Conservation (phyloP, 2,113 vertebrate genomes). For the Montifringilla adamsi region DNA sequence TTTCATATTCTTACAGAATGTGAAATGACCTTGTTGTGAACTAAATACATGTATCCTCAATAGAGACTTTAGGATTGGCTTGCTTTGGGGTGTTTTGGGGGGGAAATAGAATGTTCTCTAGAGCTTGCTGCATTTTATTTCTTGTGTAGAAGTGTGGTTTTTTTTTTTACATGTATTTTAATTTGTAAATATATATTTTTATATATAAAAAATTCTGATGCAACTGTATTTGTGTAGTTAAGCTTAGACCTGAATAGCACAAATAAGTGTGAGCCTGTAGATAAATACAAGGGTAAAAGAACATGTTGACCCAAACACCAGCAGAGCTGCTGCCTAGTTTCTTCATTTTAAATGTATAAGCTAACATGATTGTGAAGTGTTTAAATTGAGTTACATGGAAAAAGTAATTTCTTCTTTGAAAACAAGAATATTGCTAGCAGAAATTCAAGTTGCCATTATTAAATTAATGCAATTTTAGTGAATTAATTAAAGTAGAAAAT, state of each 20-base stretch:
- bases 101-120: background rate
- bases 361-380: background rate
- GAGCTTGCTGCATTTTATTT: background rate
- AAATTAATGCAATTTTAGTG: conserved; percentile 50
- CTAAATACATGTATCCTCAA: background rate
- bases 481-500: conserved; percentile 66
- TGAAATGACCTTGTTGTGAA: background rate
- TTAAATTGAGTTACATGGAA: background rate
- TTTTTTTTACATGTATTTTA: background rate
- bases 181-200: background rate
- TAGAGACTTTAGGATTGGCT: background rate
- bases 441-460: conserved; percentile 44
- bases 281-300: background rate
- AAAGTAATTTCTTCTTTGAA: conserved; percentile 11
- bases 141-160: background rate
- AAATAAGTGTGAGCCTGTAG: background rate
- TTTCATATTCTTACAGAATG: background rate
- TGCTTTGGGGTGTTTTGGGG: background rate
- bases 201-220: background rate
- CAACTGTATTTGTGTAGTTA: background rate
- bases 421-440: conserved; percentile 32
- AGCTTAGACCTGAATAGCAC: background rate
- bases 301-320: background rate
- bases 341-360: background rate
- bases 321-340: background rate